A percentile compares a stretch with the other conserved stretches of the same genome.
Conservation (phyloP, 2,888 invertebrate species). For the Elegia similella region DNA sequence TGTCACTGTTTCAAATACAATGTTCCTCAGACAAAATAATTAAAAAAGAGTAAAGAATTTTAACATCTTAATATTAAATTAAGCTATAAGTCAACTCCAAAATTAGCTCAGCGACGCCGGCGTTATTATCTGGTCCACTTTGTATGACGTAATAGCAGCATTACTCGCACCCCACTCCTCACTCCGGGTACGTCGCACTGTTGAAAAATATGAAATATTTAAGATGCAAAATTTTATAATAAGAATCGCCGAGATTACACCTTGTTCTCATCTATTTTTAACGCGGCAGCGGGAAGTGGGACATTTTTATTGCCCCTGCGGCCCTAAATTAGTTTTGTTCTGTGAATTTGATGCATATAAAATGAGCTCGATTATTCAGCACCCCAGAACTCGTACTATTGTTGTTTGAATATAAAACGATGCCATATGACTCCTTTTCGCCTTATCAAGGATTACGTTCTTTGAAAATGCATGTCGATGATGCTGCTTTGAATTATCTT, state of each 20-base stretch:
- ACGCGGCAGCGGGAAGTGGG: conserved; percentile 67
- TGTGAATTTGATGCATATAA: conserved; percentile 79
- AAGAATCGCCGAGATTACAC: conserved; percentile 77
- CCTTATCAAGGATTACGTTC: background rate
- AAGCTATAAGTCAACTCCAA: conserved; percentile 17
- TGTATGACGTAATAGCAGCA: conserved; percentile 55
- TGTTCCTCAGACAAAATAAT: conserved; percentile 15
- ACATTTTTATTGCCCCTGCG: conserved; percentile 75
- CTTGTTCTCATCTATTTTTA: conserved; percentile 76
- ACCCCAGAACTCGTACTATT: conserved; percentile 59
- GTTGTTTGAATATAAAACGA: conserved; percentile 68
- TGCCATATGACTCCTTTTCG: conserved; percentile 41
- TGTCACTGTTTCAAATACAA: background rate
- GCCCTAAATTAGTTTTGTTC: conserved; percentile 80
- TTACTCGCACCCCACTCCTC: conserved; percentile 45
- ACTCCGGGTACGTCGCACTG: conserved; percentile 45
- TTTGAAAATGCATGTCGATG: background rate
- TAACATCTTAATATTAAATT: conserved; percentile 15
- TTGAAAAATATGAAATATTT: conserved; percentile 74
- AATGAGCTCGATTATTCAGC: conserved; percentile 78
- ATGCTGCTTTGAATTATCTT: no score
- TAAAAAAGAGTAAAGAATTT: conserved; percentile 20
- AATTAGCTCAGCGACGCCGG: conserved; percentile 28
- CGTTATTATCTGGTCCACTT: conserved; percentile 47
- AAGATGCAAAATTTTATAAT: conserved; percentile 77